Percentiles rank a stretch among this genome's conserved stretches.
These are phyloP conservation scores for Odobenus rosmarus DNA, from an alignment of 2,113 vertebrate genomes.

Conservation along the genomic window DNA sequence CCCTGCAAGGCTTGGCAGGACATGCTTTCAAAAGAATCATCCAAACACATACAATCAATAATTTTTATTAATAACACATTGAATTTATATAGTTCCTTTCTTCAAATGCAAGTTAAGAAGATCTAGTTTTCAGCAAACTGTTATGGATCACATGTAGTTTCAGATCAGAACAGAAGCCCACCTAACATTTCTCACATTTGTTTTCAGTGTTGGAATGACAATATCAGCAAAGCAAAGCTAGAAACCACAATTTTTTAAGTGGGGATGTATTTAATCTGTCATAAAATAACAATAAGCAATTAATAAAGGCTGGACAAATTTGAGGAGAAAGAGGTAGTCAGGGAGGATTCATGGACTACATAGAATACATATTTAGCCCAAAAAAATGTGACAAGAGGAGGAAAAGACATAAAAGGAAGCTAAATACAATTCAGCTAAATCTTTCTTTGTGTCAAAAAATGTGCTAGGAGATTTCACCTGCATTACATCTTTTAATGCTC, in stretches of 20 bases:
- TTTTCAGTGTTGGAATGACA: background rate
- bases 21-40: background rate
- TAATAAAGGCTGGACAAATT: background rate
- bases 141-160: background rate
- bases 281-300: background rate
- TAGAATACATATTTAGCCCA: background rate
- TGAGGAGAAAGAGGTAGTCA: background rate
- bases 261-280: background rate
- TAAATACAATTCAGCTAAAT: slow-evolving; percentile 14
- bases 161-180: background rate
- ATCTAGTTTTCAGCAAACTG: background rate
- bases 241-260: background rate
- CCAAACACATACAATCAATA: background rate
- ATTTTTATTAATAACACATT: background rate
- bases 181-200: background rate
- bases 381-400: background rate
- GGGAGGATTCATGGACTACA: background rate
- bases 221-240: background rate
- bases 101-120: background rate
- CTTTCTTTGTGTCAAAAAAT: background rate
- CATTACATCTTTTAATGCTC: background rate
- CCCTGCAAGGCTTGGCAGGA: background rate
- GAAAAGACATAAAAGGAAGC: background rate
- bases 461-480: background rate
- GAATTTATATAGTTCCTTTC: background rate